Conservation (phyloP, 1,140 invertebrate species). For the Drosophila athabasca region DNA sequence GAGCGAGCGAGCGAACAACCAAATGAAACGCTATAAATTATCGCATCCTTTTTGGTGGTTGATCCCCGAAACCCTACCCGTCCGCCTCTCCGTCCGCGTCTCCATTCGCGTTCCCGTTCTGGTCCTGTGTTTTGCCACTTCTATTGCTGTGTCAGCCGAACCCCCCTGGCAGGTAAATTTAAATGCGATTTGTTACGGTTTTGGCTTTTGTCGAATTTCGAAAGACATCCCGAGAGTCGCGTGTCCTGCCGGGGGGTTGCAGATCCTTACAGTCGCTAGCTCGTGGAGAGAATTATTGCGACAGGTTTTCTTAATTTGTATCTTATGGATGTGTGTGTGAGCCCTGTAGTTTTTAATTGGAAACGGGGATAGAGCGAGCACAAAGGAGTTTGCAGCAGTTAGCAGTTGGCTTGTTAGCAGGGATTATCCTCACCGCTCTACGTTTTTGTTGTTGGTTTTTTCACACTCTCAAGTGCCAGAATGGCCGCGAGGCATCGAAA, state of each 20-base stretch:
- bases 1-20: conserved; percentile 10
- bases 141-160: background rate
- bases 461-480: conserved; percentile 14
- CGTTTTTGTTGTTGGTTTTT: background rate
- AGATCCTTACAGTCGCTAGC: conserved; percentile 23
- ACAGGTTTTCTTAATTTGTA: conserved; percentile 71
- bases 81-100: conserved; percentile 9
- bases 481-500: conserved; percentile 7
- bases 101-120: background rate
- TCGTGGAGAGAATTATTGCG: conserved; percentile 56
- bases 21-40: conserved; percentile 83
- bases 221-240: conserved; percentile 37
- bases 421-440: background rate
- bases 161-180: conserved; percentile 74
- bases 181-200: conserved; percentile 83
- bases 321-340: conserved; percentile 32
- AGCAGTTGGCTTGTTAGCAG: conserved; percentile 20
- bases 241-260: conserved; percentile 38
- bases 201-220: conserved; percentile 70
- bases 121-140: conserved; percentile 23
- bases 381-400: background rate
- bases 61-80: conserved; percentile 8
- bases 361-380: conserved; percentile 1
- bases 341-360: conserved; percentile 35
- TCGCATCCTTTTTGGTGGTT: conserved; percentile 80